These are phyloP conservation scores for Drosophila mimica DNA, from an alignment of 2,888 invertebrate genomes.

Conservation along the genomic window DNA sequence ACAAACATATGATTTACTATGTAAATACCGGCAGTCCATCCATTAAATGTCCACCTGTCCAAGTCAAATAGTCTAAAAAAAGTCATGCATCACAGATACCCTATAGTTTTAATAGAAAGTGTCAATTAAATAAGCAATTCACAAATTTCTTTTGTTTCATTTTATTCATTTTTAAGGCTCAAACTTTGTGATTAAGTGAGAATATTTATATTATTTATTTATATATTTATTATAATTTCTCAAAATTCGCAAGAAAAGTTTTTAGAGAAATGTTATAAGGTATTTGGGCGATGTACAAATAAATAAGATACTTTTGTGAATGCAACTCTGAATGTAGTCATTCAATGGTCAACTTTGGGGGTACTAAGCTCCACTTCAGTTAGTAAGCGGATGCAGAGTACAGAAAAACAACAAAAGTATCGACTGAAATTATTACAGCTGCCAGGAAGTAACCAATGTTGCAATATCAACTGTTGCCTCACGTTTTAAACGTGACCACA, in stretches of 20 bases:
- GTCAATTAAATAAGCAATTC: neutral
- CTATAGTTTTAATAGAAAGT: neutral
- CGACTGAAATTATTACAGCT: conserved; percentile 41
- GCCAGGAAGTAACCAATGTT: conserved; percentile 28
- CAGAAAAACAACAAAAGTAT: conserved; percentile 36
- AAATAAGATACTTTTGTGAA: too few relatives aligned
- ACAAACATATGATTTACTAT: conserved; percentile 42
- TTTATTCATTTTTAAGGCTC: too few relatives aligned
- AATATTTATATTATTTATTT: too few relatives aligned
- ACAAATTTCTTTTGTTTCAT: neutral
- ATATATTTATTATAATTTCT: too few relatives aligned
- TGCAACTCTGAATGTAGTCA: too few relatives aligned
- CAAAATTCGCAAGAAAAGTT: too few relatives aligned
- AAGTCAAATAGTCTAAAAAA: conserved; percentile 17
- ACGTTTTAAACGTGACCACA: neutral
- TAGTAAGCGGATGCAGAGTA: neutral
- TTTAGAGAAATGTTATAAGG: too few relatives aligned
- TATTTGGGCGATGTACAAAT: too few relatives aligned
- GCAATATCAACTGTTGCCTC: conserved; percentile 1
- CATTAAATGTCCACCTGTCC: conserved; percentile 41
- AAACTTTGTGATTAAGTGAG: neutral
- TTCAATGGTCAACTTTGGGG: neutral
- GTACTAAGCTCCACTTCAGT: neutral
- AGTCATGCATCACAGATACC: neutral
- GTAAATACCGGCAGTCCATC: neutral